These are phyloP conservation scores for Siphamia tubifer DNA, from an alignment of 2,113 vertebrate species.

Conservation along the genomic window DNA sequence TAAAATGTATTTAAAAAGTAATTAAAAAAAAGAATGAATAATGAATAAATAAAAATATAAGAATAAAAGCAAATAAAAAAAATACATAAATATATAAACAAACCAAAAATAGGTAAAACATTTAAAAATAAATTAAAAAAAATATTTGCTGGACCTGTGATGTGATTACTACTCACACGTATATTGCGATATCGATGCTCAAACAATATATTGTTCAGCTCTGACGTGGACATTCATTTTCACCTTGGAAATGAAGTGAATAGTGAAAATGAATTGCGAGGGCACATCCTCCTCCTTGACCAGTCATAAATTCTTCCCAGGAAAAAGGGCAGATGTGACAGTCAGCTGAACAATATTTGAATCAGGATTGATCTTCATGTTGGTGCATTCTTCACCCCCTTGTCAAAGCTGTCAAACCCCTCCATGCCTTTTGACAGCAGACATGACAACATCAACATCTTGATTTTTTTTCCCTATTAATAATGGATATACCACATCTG, in stretches of 20 bases:
- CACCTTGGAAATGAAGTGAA: slow-evolving; percentile 19
- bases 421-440: slow-evolving; percentile 47
- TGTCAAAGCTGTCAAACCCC: slow-evolving; percentile 71
- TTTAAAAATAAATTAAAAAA: too few relatives aligned
- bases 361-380: slow-evolving; percentile 70
- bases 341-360: slow-evolving; percentile 53
- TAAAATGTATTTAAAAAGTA: too few relatives aligned
- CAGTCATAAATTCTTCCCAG: slow-evolving; percentile 59
- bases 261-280: slow-evolving; percentile 47
- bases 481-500: slow-evolving; percentile 19
- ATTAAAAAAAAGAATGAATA: too few relatives aligned
- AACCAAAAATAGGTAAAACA: too few relatives aligned
- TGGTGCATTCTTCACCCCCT: slow-evolving; percentile 63
- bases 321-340: slow-evolving; percentile 72
- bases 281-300: slow-evolving; percentile 27
- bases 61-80: too few relatives aligned
- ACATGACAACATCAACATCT: slow-evolving; percentile 70
- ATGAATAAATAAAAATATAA: too few relatives aligned
- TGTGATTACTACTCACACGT: too few relatives aligned
- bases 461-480: slow-evolving; percentile 67
- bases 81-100: too few relatives aligned
- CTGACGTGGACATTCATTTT: slow-evolving; percentile 34
- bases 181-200: too few relatives aligned
- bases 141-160: too few relatives aligned
- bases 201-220: too few relatives aligned